Evolutionary conservation across 2,888 invertebrate species (phyloP), one percentile per base, ranked within the genome.

Genomic region (Nomada fabriciana): DNA sequence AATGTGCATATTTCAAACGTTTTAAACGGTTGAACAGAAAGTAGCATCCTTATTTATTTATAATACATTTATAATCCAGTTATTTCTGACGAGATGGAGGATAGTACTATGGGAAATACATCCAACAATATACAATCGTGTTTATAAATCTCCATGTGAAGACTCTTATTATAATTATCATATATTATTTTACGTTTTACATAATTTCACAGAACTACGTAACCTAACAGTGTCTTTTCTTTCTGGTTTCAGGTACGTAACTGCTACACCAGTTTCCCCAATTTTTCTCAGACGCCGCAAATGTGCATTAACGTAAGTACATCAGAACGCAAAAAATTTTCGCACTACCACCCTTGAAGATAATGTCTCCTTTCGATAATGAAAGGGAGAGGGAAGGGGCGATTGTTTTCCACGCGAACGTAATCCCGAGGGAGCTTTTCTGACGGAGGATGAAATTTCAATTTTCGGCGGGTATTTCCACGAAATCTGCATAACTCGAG

Each of bases 401-500:
- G 82, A 83, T 83, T 76, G 82, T 82, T 70, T 76, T 43, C 69
- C 76, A 67, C 65, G 72, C 72, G 63, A 65, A 10, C 67, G 71
- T 68, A 82, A 82, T 82, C 82, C 55, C 82, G 64, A 52, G 70
- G 76, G 75, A 76, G 59, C 69, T 13, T 68, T 71, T 68, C 55
- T 15, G 53, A 53, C n/a, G 77, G 69, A 82, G 90, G 89, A 86
- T 87, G 85, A 90, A 90, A 87, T 90, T 90, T 90, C 90, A 90
- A 90, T 90, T 90, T 88, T 82, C 78, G 83, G 79, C 63, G 71
- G 80, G 79, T 85, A 88, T 88, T 84, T 79, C 72, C 86, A 59
- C 72, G 71, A 84, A 88, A 89, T 90, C 86, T 87, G 86, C 87
- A 88, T 90, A 89, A 84, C 80, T 84, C 70, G 55, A 83, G 76